Conservation (phyloP, 2,888 invertebrate genomes). For the Aleiodes alternator region DNA sequence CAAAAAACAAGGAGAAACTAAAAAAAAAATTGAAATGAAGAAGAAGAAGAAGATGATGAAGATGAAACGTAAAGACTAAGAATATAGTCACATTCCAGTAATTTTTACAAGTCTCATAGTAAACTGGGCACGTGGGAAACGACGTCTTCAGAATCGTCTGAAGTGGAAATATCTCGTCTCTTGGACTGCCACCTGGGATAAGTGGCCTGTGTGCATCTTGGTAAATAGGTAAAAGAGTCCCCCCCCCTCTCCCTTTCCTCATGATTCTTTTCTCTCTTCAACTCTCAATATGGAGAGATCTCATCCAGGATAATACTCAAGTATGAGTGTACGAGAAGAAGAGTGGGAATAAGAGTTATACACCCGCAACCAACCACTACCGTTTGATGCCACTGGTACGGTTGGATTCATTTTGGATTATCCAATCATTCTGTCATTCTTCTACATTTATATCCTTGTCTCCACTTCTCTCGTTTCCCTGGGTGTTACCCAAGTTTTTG, state of each 20-base stretch:
- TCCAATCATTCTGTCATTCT: slow-evolving; percentile 29
- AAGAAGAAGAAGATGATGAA: neutral
- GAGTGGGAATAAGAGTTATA: slow-evolving; percentile 6
- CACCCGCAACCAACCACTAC: slow-evolving; percentile 24
- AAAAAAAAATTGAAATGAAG: slow-evolving; percentile 11
- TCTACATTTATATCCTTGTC: neutral
- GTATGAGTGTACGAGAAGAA: neutral
- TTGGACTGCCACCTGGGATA: slow-evolving; percentile 58
- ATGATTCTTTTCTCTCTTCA: too few relatives aligned
- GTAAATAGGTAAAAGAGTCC: slow-evolving; percentile 69
- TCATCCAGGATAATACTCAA: slow-evolving; percentile 3
- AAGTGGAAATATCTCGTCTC: slow-evolving; percentile 53
- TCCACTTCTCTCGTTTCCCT: slow-evolving; percentile 16
- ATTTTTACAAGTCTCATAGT: slow-evolving; percentile 23
- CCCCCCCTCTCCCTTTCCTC: neutral
- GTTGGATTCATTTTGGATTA: slow-evolving; percentile 36
- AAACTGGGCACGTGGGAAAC: slow-evolving; percentile 46
- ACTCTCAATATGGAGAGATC: too few relatives aligned
- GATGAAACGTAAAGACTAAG: slow-evolving; percentile 13
- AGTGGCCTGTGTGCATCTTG: slow-evolving; percentile 62
- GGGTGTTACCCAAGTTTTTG: slow-evolving; percentile 15
- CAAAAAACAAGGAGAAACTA: neutral
- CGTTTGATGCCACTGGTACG: slow-evolving; percentile 25
- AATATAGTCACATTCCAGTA: slow-evolving; percentile 25
- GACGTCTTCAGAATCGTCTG: slow-evolving; percentile 23